Evolutionary conservation across 2,113 vertebrate genomes (phyloP).

Genomic region (Nettapus auritus): DNA sequence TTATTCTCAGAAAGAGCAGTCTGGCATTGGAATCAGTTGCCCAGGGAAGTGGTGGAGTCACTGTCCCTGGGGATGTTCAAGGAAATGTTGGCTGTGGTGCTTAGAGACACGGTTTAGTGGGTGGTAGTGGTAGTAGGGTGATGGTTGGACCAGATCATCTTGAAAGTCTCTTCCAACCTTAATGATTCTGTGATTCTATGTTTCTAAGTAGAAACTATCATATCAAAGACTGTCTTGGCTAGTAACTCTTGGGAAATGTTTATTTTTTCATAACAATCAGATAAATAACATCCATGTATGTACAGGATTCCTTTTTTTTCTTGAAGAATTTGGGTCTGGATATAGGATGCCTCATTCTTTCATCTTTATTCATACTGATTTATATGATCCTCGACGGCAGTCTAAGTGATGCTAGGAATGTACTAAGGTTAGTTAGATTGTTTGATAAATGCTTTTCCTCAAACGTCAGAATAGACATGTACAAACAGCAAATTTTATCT

Average conservation of each 20-base stretch:
- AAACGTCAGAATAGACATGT: background rate
- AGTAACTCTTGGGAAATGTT: background rate
- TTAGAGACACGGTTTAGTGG: too few species aligned
- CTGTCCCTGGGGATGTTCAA: too few species aligned
- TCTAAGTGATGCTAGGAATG: background rate
- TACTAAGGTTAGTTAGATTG: background rate
- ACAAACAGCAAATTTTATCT: background rate
- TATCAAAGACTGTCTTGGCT: background rate
- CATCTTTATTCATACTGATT: background rate
- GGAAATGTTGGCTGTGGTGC: too few species aligned
- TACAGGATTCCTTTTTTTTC: background rate
- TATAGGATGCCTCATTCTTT: background rate
- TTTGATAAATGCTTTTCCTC: background rate
- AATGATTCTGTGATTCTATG: too few species aligned
- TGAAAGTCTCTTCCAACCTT: too few species aligned
- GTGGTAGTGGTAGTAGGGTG: too few species aligned
- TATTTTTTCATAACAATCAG: background rate
- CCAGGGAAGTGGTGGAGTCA: too few species aligned
- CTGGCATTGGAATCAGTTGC: too few species aligned
- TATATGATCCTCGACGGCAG: background rate
- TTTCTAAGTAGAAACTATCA: background rate
- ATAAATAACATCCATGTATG: background rate
- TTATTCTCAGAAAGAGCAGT: too few species aligned
- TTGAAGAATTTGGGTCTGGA: background rate
- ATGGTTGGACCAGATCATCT: too few species aligned